Conservation (phyloP, 2,888 invertebrate species). For the Stenolophus ochropezus region DNA sequence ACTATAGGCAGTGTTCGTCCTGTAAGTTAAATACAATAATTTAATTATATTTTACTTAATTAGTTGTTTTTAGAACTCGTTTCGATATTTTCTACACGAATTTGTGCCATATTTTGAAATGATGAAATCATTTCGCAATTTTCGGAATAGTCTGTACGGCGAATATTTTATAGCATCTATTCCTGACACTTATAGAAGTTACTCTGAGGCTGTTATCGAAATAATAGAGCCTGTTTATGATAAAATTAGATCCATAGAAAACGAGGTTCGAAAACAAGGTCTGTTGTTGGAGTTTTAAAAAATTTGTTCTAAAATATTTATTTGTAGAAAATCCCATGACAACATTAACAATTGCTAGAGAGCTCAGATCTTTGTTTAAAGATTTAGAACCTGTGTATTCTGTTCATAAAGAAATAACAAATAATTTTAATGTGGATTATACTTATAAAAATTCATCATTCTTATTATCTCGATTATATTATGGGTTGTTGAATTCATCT, state of each 20-base stretch:
- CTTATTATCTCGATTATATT: conserved; percentile 67
- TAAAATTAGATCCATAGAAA: conserved; percentile 67
- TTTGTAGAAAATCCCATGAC: conserved; percentile 69
- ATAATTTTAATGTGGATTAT: conserved; percentile 64
- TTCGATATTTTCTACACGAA: conserved; percentile 66
- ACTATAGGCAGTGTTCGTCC: conserved; percentile 69
- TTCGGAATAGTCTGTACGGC: conserved; percentile 64
- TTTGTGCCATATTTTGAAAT: conserved; percentile 69
- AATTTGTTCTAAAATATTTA: conserved; percentile 3
- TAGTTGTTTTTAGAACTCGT: conserved; percentile 61
- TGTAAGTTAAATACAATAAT: conserved; percentile 64
- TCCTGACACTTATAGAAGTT: conserved; percentile 69
- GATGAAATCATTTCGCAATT: conserved; percentile 68
- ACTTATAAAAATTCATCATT: conserved; percentile 66
- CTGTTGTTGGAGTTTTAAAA: neutral
- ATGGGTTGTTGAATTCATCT: conserved; percentile 66
- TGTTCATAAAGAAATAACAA: conserved; percentile 65
- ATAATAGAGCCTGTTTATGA: conserved; percentile 67
- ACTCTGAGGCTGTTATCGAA: conserved; percentile 66
- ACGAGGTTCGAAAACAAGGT: conserved; percentile 69
- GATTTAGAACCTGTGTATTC: conserved; percentile 66
- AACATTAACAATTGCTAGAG: conserved; percentile 67
- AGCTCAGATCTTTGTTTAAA: conserved; percentile 66
- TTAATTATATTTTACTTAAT: neutral
- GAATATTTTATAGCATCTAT: conserved; percentile 61